Percentiles rank a stretch among this genome's conserved stretches.
These are phyloP conservation scores for Cardinalis cardinalis DNA, from an alignment of 2,113 vertebrate genomes.

Conservation along the genomic window DNA sequence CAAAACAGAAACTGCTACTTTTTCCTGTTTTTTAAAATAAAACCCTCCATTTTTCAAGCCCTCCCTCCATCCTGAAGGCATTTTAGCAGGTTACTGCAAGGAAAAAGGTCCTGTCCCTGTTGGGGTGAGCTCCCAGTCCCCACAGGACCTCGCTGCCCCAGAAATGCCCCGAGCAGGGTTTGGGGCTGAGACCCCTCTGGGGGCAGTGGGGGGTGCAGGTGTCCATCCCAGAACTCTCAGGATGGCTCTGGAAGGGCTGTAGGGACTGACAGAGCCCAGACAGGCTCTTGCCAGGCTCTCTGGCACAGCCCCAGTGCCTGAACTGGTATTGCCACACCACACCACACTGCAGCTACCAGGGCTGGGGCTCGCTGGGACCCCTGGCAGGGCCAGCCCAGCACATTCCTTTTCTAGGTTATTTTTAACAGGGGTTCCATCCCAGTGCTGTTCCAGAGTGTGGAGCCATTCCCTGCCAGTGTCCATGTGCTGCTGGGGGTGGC, in stretches of 20 bases:
- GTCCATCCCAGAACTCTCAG: rapidly evolving
- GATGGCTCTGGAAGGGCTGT: neutral
- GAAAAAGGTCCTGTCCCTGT: rapidly evolving
- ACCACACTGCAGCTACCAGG: rapidly evolving
- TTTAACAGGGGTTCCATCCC: neutral
- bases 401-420: neutral
- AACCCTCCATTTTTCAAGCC: neutral
- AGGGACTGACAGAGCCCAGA: rapidly evolving
- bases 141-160: rapidly evolving
- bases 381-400: neutral
- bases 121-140: neutral
- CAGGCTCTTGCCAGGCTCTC: neutral
- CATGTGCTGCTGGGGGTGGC: neutral
- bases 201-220: rapidly evolving
- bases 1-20: slow-evolving; percentile 15
- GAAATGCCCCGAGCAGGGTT: rapidly evolving
- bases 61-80: neutral
- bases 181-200: neutral
- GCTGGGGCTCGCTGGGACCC: neutral
- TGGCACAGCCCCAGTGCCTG: rapidly evolving
- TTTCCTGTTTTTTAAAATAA: neutral
- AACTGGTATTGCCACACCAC: rapidly evolving
- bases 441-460: neutral
- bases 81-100: neutral
- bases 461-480: neutral